A percentile compares a stretch with the other conserved stretches of the same genome.
phyloP scores from a whole-genome alignment of 1,140 invertebrate species.

The Epicauta chinensis region DNA sequence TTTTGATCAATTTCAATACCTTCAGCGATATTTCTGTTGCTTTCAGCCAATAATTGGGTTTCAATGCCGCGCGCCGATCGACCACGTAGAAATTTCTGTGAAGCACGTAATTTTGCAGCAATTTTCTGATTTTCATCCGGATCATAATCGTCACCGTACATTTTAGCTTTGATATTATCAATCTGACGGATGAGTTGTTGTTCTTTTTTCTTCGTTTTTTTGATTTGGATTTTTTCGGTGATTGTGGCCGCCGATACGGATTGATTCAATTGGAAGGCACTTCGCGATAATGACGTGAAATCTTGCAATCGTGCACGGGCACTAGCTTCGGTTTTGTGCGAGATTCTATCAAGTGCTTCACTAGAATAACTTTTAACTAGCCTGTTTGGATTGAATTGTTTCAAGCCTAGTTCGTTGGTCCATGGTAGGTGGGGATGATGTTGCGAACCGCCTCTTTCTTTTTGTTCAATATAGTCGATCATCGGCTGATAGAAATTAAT shows the following conservation, averaged over 20 bases:
- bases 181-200: conserved; percentile 30
- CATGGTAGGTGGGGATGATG: conserved; percentile 64
- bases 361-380: conserved; percentile 47
- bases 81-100: conserved; percentile 51
- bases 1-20: conserved; percentile 43
- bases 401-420: conserved; percentile 61
- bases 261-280: conserved; percentile 29
- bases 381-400: conserved; percentile 46
- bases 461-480: conserved; percentile 69
- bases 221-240: conserved; percentile 28
- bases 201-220: conserved; percentile 29
- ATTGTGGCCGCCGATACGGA: conserved; percentile 31
- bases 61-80: conserved; percentile 69
- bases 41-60: conserved; percentile 55
- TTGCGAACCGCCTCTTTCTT: conserved; percentile 41
- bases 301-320: conserved; percentile 58
- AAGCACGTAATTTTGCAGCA: conserved; percentile 43
- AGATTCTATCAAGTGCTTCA: conserved; percentile 56
- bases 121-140: conserved; percentile 28
- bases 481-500: conserved; percentile 78
- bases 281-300: conserved; percentile 43
- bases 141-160: conserved; percentile 34
- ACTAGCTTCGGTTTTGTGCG: conserved; percentile 55
- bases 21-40: conserved; percentile 50
- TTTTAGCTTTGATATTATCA: conserved; percentile 31